phyloP scores from a whole-genome alignment of 2,888 invertebrate species.

The Hofmannophila pseudospretella region DNA sequence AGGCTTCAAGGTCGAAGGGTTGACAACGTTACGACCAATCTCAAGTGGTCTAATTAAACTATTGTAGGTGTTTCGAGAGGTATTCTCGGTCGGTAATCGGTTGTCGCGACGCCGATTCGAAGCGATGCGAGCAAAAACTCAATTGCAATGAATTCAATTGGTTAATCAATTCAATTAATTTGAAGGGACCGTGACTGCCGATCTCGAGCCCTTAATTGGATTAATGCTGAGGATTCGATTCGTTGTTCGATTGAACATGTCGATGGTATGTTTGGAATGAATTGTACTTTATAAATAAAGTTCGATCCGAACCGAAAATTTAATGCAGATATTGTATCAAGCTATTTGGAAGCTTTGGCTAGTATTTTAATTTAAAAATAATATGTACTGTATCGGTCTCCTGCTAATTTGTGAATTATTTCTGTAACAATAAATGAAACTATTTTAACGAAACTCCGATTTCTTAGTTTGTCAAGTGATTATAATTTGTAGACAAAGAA shows the following conservation, averaged over 20 bases:
- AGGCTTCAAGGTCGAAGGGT: not conserved
- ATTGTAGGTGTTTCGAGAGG: conserved; percentile 5
- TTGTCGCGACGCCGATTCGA: not conserved
- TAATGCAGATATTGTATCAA: too few relatives aligned
- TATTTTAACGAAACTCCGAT: too few relatives aligned
- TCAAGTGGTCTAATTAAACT: conserved; percentile 4
- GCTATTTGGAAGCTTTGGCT: too few relatives aligned
- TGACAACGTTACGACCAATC: not conserved
- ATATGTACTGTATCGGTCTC: too few relatives aligned
- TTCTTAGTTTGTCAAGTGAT: too few relatives aligned
- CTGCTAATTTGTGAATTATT: too few relatives aligned
- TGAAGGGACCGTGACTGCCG: conserved; percentile 45
- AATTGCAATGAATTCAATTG: conserved; percentile 46
- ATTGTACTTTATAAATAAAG: too few relatives aligned
- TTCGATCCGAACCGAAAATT: too few relatives aligned
- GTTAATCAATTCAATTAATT: conserved; percentile 69
- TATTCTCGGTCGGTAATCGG: conserved; percentile 5
- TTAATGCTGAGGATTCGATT: conserved; percentile 60
- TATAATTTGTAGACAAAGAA: too few relatives aligned
- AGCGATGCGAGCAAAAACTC: conserved; percentile 12
- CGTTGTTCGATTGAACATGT: conserved; percentile 54
- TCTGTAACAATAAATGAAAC: too few relatives aligned
- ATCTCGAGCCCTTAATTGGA: conserved; percentile 57
- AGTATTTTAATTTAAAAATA: too few relatives aligned
- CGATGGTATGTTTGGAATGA: conserved; percentile 35